These are phyloP conservation scores for Fragum whitleyi DNA, from an alignment of 2,888 invertebrate species.

Conservation along the genomic window DNA sequence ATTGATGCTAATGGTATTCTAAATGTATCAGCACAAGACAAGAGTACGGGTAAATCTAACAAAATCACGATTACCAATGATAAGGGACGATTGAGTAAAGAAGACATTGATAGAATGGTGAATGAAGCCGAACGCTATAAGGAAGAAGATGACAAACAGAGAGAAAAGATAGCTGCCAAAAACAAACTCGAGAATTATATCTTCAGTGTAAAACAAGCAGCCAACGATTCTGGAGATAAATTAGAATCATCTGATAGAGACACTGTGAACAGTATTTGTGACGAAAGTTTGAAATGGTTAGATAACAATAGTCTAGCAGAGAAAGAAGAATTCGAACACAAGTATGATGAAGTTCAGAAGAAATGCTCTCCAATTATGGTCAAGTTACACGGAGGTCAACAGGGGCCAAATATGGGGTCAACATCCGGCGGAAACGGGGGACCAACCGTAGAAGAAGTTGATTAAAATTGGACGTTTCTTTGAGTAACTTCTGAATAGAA, in stretches of 20 bases:
- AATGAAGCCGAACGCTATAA: slow-evolving; percentile 81
- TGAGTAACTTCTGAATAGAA: too few relatives aligned
- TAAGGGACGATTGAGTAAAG: slow-evolving; percentile 93
- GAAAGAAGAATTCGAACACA: slow-evolving; percentile 91
- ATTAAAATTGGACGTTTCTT: too few relatives aligned
- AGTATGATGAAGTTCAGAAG: slow-evolving; percentile 90
- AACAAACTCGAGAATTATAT: slow-evolving; percentile 79
- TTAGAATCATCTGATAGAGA: slow-evolving; percentile 90
- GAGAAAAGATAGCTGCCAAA: slow-evolving; percentile 76
- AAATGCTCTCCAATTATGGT: slow-evolving; percentile 93
- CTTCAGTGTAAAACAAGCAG: slow-evolving; percentile 86
- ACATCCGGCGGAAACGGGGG: slow-evolving; percentile 81
- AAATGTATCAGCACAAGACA: slow-evolving; percentile 87
- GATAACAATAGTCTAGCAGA: slow-evolving; percentile 92
- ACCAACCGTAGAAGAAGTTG: slow-evolving; percentile 88
- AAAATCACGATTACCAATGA: slow-evolving; percentile 95
- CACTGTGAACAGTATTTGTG: slow-evolving; percentile 86
- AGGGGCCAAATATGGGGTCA: slow-evolving; percentile 5
- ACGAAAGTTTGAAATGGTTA: slow-evolving; percentile 91
- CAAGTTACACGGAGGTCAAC: slow-evolving; percentile 76
- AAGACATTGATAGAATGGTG: slow-evolving; percentile 92
- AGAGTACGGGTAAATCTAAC: slow-evolving; percentile 92
- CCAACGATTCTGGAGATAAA: slow-evolving; percentile 86
- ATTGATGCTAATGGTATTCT: slow-evolving; percentile 94
- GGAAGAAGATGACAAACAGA: slow-evolving; percentile 82